phyloP scores from a whole-genome alignment of 2,888 invertebrate genomes.

The Melinaea menophilus region DNA sequence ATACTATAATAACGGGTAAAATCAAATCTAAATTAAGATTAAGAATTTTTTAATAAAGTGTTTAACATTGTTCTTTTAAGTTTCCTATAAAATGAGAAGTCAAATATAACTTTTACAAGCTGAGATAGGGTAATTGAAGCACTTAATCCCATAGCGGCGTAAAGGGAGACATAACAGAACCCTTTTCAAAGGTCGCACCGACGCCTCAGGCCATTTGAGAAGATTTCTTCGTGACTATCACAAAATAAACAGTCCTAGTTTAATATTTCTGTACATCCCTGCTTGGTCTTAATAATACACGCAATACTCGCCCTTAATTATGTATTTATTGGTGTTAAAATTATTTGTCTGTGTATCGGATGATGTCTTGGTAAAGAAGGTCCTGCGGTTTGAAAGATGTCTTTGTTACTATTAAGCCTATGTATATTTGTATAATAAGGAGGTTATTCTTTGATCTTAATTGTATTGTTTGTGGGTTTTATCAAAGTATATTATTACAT shows the following conservation, averaged over 20 bases:
- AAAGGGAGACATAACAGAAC: constrained; percentile 13
- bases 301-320: background rate
- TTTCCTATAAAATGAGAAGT: background rate
- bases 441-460: no score
- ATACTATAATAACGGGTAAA: no score
- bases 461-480: background rate
- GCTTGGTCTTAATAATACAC: background rate
- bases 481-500: no score
- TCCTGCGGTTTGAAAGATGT: background rate
- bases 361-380: background rate
- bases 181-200: constrained; percentile 17
- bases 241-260: constrained; percentile 18
- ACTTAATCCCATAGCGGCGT: constrained; percentile 11
- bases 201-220: constrained; percentile 15
- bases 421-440: background rate
- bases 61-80: no score
- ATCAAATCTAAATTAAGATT: no score
- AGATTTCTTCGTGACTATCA: constrained; percentile 15
- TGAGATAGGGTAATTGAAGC: constrained; percentile 18
- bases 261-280: constrained; percentile 14
- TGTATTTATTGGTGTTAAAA: background rate
- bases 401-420: background rate
- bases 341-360: background rate
- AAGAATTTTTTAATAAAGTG: no score
- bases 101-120: constrained; percentile 6